A percentile compares a stretch with the other conserved stretches of the same genome.
Conservation (phyloP, 2,113 vertebrate species). For the Brachyhypopomus occidentalis region DNA sequence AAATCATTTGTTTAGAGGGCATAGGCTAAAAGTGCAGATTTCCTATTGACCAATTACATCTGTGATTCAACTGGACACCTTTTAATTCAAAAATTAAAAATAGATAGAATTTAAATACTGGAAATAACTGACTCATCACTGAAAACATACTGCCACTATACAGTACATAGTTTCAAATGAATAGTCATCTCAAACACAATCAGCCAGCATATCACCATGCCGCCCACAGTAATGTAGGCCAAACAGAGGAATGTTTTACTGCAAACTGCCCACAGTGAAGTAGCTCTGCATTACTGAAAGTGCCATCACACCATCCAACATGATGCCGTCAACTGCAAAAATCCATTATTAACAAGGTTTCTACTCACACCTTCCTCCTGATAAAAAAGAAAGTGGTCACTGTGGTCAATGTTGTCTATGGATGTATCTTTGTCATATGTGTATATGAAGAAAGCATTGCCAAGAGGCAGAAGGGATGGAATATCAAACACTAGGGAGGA, state of each 20-base stretch:
- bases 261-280: not conserved
- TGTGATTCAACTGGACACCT: not conserved
- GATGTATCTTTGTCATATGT: not conserved
- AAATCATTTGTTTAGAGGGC: not conserved
- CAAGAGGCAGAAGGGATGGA: conserved; percentile 15
- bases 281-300: not conserved
- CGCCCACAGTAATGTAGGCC: not conserved
- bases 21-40: conserved; percentile 25
- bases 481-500: conserved; percentile 31
- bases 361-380: not conserved
- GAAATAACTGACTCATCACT: too few species aligned
- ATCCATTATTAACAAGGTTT: not conserved
- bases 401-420: not conserved
- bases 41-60: conserved; percentile 2
- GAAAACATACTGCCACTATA: too few species aligned
- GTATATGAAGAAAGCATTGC: conserved; percentile 23
- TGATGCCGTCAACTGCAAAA: not conserved
- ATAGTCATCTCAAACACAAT: not conserved
- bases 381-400: not conserved
- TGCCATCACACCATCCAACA: not conserved
- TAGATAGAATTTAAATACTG: not conserved
- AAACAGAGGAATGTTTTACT: not conserved
- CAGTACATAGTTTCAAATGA: not conserved
- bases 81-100: not conserved
- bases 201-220: not conserved